A percentile compares a stretch with the other conserved stretches of the same genome.
These are phyloP conservation scores for Sarcoramphus papa DNA, from an alignment of 2,797 vertebrate species.

Conservation along the genomic window DNA sequence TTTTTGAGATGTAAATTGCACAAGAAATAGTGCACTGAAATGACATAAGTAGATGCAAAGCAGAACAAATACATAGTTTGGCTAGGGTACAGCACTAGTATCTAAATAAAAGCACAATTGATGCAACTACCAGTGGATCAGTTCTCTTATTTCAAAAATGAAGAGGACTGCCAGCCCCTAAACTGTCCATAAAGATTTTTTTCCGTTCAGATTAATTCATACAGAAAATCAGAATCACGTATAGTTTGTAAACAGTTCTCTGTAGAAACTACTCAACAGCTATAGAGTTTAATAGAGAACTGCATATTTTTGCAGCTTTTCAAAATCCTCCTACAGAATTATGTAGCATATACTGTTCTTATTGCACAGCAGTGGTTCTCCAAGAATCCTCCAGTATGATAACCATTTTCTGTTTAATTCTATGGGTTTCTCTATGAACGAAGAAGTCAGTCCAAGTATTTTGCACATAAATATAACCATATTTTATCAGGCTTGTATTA, in stretches of 20 bases:
- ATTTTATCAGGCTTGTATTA: neutral
- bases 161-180: neutral
- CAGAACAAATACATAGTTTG: neutral
- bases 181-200: neutral
- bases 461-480: neutral
- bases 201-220: neutral
- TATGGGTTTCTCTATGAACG: neutral
- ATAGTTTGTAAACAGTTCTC: neutral
- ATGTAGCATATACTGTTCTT: neutral
- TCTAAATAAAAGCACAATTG: neutral
- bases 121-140: neutral
- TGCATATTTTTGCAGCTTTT: neutral
- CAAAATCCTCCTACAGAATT: neutral
- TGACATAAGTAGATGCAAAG: neutral
- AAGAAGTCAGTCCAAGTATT: neutral
- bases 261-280: neutral
- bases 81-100: neutral
- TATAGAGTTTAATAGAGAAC: neutral
- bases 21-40: neutral
- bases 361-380: neutral
- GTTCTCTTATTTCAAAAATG: neutral
- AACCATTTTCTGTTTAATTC: neutral
- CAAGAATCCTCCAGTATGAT: neutral
- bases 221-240: neutral
- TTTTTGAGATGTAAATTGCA: neutral